Conservation (phyloP, 2,113 vertebrate species). For the Clinocottus analis region DNA sequence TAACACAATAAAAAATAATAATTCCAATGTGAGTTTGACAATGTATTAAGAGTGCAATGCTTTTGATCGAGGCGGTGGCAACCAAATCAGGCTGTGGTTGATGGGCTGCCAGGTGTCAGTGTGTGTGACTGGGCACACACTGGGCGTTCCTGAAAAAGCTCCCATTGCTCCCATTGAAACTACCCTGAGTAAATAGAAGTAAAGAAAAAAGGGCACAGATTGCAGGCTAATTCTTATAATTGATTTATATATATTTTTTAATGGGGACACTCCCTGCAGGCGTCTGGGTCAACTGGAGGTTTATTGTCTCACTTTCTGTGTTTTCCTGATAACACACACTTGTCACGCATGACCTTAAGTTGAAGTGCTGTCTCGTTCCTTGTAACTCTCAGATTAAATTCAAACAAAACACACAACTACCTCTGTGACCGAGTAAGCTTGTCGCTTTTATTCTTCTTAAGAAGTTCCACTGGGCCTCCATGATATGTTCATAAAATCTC, state of each 20-base stretch:
- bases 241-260: no score
- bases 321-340: not conserved
- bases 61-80: not conserved
- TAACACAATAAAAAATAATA: no score
- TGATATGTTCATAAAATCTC: no score
- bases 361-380: not conserved
- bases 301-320: not conserved
- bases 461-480: not conserved
- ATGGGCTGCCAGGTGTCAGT: conserved; percentile 5
- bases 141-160: conserved; percentile 8
- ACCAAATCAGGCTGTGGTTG: conserved; percentile 12
- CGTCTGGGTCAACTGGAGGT: not conserved
- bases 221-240: not conserved
- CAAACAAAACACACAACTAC: not conserved
- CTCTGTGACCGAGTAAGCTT: not conserved
- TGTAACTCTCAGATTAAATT: not conserved
- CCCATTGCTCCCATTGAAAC: not conserved
- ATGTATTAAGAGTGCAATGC: not conserved
- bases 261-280: not conserved
- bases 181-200: conserved; percentile 2
- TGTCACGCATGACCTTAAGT: not conserved
- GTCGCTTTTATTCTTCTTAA: not conserved
- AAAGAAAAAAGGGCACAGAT: not conserved
- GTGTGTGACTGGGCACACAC: not conserved
- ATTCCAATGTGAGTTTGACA: no score